phyloP scores from a whole-genome alignment of 2,888 invertebrate species.

The Dicycla oo region DNA sequence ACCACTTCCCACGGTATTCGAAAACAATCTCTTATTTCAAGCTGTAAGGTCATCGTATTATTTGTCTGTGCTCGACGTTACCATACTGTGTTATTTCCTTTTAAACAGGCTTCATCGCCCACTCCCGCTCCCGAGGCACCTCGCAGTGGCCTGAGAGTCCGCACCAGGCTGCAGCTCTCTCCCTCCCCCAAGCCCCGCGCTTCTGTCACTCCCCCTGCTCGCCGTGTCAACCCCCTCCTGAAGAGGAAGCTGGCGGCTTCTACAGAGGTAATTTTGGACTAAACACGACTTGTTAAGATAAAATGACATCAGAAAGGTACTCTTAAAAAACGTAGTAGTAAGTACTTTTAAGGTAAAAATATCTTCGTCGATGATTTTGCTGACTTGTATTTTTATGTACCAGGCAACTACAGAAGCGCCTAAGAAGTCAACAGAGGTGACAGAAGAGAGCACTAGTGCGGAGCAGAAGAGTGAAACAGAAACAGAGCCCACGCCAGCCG shows the following conservation, averaged over 20 bases:
- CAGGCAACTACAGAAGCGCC: conserved; percentile 85
- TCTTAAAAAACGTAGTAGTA: no score
- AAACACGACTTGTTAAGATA: background rate
- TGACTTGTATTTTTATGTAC: conserved; percentile 9
- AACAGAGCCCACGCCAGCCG: conserved; percentile 79
- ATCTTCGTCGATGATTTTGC: background rate
- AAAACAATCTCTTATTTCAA: background rate
- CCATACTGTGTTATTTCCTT: background rate
- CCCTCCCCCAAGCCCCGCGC: conserved; percentile 87
- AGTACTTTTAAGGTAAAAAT: no score
- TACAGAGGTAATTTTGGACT: conserved; percentile 78
- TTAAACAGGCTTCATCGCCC: conserved; percentile 75
- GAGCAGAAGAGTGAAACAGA: conserved; percentile 82
- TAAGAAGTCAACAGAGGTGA: conserved; percentile 82
- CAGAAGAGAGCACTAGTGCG: conserved; percentile 84
- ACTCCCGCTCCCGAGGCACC: conserved; percentile 80
- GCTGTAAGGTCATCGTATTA: background rate
- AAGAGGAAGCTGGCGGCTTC: conserved; percentile 87
- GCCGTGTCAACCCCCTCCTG: conserved; percentile 90
- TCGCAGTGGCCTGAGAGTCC: conserved; percentile 78
- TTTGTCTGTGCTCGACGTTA: background rate
- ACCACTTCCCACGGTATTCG: background rate
- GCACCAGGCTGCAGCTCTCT: conserved; percentile 85
- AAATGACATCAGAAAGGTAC: background rate
- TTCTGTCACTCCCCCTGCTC: conserved; percentile 86